A percentile compares a stretch with the other conserved stretches of the same genome.
Evolutionary conservation across 1,140 invertebrate genomes (phyloP).

Genomic region (Leptopilina boulardi): DNA sequence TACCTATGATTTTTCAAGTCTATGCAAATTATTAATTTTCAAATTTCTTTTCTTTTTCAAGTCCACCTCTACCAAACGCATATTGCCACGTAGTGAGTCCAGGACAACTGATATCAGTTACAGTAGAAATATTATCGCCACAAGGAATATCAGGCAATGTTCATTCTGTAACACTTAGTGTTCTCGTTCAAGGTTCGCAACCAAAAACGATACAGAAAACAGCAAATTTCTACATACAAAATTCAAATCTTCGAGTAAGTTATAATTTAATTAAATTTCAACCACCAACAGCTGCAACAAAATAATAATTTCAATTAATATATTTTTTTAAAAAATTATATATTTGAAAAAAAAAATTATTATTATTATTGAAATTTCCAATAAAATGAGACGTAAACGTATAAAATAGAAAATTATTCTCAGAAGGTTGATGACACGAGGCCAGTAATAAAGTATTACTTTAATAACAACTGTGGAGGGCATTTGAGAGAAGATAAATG

Average conservation of each 20-base stretch:
- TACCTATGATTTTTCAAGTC: no score
- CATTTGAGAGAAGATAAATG: conserved; percentile 71
- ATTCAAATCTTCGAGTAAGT: conserved; percentile 53
- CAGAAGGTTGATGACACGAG: conserved; percentile 66
- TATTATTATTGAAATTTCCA: no score
- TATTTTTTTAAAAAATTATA: no score
- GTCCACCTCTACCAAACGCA: background rate
- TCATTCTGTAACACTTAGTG: conserved; percentile 77
- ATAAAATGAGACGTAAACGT: no score
- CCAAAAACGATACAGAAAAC: conserved; percentile 64
- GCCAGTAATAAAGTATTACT: conserved; percentile 75
- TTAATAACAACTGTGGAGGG: conserved; percentile 77
- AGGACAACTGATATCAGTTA: conserved; percentile 76
- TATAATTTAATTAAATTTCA: conserved; percentile 21
- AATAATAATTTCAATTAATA: no score
- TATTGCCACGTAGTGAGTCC: conserved; percentile 65
- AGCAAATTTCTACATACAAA: conserved; percentile 71
- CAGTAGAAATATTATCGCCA: conserved; percentile 76
- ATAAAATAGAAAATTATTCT: conserved; percentile 4
- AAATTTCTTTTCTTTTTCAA: background rate
- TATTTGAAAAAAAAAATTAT: no score
- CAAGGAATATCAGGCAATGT: conserved; percentile 71
- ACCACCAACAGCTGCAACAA: no score
- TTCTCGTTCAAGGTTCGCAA: conserved; percentile 58
- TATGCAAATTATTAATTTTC: background rate